phyloP scores from a whole-genome alignment of 1,140 invertebrate species.

The Macrosteles quadrilineatus region DNA sequence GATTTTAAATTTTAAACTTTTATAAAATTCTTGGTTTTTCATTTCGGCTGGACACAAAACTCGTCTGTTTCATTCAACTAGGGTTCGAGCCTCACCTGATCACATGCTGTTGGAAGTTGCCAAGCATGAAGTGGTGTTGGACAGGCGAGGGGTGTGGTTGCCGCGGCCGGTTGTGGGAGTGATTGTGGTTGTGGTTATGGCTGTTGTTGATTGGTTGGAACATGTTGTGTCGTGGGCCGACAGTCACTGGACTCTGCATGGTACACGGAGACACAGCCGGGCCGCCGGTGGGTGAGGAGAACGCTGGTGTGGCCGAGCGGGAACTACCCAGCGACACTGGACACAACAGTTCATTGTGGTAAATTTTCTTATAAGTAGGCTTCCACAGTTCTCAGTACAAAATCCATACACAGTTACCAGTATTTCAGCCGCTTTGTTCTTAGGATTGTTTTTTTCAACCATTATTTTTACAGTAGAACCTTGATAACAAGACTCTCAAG shows the following conservation, averaged over 20 bases:
- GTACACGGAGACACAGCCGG: constrained; percentile 62
- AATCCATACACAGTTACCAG: too few relatives aligned
- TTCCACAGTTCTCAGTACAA: too few relatives aligned
- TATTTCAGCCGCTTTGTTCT: too few relatives aligned
- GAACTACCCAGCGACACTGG: constrained; percentile 90
- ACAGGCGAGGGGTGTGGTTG: constrained; percentile 52
- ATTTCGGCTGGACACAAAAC: too few relatives aligned
- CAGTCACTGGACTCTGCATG: constrained; percentile 65
- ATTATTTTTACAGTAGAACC: too few relatives aligned
- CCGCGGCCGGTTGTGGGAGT: constrained; percentile 51
- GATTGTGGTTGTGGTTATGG: constrained; percentile 44
- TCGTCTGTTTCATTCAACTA: too few relatives aligned
- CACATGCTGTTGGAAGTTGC: constrained; percentile 52
- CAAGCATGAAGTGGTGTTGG: constrained; percentile 48
- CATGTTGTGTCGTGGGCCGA: constrained; percentile 68
- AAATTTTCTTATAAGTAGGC: too few relatives aligned
- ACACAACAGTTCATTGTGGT: too few relatives aligned
- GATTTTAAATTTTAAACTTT: too few relatives aligned
- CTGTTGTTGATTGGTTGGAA: constrained; percentile 84
- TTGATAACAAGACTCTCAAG: too few relatives aligned
- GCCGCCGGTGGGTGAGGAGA: constrained; percentile 71
- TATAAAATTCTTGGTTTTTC: too few relatives aligned
- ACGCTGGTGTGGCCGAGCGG: constrained; percentile 83
- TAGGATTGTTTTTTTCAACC: too few relatives aligned
- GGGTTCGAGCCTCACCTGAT: constrained; percentile 65